Evolutionary conservation across 2,888 invertebrate genomes (phyloP).

Genomic region (Rapana venosa): DNA sequence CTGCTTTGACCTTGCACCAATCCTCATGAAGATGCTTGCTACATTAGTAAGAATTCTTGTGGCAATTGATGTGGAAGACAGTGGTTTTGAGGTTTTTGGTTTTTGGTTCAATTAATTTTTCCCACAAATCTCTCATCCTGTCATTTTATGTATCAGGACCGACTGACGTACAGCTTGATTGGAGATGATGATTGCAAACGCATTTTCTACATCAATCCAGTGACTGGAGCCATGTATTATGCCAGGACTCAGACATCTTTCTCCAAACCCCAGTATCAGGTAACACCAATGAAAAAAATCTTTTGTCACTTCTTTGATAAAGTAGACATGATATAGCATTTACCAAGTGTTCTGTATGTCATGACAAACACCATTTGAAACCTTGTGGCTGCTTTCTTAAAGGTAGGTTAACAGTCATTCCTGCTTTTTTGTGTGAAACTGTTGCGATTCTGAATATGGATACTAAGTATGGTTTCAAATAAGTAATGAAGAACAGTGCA

Average conservation of each 20-base stretch:
- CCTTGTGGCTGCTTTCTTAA: too few species aligned
- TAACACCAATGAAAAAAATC: neutral
- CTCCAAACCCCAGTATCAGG: conserved; percentile 27
- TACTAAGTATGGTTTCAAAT: too few species aligned
- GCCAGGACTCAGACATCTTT: neutral
- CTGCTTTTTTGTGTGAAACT: too few species aligned
- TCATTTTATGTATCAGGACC: conserved; percentile 57
- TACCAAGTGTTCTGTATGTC: too few species aligned
- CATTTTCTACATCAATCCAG: conserved; percentile 55
- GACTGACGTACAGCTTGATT: conserved; percentile 55
- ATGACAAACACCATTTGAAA: too few species aligned
- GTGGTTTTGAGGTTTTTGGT: neutral
- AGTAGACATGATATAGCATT: too few species aligned
- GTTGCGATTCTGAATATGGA: too few species aligned
- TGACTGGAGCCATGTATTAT: conserved; percentile 49
- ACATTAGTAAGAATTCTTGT: neutral
- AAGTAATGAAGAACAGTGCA: too few species aligned
- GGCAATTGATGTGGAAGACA: neutral
- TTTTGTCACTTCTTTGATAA: too few species aligned
- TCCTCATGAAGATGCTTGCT: too few species aligned
- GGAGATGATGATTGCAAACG: conserved; percentile 56
- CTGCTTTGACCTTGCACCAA: too few species aligned
- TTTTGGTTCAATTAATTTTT: neutral
- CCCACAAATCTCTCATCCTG: neutral
- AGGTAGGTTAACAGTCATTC: too few species aligned